Conservation (phyloP, 2,113 vertebrate species). For the Platysteira castanea region DNA sequence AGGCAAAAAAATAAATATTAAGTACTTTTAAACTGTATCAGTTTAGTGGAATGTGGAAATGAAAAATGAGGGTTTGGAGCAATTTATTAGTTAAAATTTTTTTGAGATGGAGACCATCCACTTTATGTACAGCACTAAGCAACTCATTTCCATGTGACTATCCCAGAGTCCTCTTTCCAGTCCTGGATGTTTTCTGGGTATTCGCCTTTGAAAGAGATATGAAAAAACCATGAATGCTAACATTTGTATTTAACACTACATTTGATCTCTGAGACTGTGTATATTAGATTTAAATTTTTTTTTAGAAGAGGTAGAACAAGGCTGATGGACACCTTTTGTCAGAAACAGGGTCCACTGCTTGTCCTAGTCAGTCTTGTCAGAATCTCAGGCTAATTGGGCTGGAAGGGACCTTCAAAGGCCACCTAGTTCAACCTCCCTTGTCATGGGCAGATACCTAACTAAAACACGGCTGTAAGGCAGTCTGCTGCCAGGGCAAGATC, state of each 20-base stretch:
- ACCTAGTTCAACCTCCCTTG: no score
- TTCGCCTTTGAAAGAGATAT: background rate
- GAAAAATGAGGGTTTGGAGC: background rate
- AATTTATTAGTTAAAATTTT: background rate
- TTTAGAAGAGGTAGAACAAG: background rate
- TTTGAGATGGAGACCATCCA: background rate
- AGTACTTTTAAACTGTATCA: background rate
- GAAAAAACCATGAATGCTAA: fast-evolving
- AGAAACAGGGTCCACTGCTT: background rate
- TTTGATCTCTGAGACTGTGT: background rate
- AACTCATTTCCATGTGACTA: background rate
- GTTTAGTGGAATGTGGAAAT: background rate
- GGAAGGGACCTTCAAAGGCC: background rate
- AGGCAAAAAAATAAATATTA: background rate
- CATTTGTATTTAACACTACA: background rate
- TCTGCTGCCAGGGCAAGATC: background rate
- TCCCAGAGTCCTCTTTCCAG: background rate
- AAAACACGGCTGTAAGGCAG: background rate
- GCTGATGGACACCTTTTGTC: background rate
- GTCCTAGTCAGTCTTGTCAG: background rate
- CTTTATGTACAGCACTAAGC: background rate
- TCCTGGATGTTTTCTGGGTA: background rate
- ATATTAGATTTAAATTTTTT: background rate
- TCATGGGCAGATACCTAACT: background rate
- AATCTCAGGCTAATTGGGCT: background rate